Percentiles rank a stretch among this genome's conserved stretches.
phyloP scores from a whole-genome alignment of 2,113 vertebrate genomes.

The Sapayoa aenigma region DNA sequence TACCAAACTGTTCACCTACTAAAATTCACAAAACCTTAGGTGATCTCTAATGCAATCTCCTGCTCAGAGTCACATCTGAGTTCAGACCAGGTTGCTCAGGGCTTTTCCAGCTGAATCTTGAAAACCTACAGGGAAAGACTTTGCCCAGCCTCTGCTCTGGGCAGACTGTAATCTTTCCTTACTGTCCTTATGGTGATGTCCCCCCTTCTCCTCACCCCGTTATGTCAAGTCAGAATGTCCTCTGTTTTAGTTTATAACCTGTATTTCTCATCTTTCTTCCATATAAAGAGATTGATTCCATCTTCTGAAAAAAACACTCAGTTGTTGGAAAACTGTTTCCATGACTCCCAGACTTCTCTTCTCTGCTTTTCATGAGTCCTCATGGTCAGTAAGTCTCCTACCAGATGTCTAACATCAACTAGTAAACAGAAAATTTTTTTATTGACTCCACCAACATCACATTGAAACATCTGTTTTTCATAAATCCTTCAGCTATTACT shows the following conservation, averaged over 20 bases:
- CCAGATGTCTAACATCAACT: not conserved
- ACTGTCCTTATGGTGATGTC: not conserved
- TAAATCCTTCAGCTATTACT: not conserved
- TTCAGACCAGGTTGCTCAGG: not conserved
- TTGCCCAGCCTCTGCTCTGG: not conserved
- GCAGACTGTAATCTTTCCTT: not conserved
- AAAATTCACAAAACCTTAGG: not conserved
- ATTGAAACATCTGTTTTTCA: not conserved
- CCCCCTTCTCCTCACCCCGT: rapidly evolving
- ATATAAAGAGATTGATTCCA: not conserved
- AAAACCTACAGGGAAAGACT: not conserved
- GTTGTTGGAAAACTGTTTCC: not conserved
- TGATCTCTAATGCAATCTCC: not conserved
- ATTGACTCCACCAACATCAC: not conserved
- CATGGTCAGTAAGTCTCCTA: not conserved
- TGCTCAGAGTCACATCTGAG: not conserved
- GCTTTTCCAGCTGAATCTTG: not conserved
- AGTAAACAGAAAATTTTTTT: not conserved
- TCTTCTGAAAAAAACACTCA: not conserved
- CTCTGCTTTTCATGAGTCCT: not conserved
- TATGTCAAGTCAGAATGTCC: not conserved
- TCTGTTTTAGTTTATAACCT: not conserved
- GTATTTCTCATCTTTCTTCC: not conserved
- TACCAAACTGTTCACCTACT: not conserved
- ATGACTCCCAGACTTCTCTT: not conserved